Evolutionary conservation across 2,113 vertebrate genomes (phyloP).

Genomic region (Abramis brama): DNA sequence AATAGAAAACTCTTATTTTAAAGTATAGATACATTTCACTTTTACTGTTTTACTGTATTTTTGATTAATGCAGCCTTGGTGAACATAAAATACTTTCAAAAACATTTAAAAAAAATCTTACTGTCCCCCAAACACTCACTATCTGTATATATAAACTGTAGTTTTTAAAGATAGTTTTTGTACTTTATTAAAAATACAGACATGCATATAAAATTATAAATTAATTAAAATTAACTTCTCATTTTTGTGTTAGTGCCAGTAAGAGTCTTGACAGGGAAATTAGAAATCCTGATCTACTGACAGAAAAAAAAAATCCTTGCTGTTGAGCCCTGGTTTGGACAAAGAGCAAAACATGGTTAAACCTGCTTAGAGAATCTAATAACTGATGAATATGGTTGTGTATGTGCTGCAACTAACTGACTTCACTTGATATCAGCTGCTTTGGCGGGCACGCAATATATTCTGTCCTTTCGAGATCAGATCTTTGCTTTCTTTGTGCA

Average conservation of each 20-base stretch:
- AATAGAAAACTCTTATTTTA: background rate
- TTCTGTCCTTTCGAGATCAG: conserved; percentile 46
- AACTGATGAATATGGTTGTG: conserved; percentile 21
- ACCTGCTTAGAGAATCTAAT: background rate
- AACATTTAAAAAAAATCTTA: background rate
- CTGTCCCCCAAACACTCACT: background rate
- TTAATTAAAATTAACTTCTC: too few relatives aligned
- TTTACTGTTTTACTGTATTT: background rate
- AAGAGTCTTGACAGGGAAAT: background rate
- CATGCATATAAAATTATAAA: too few relatives aligned
- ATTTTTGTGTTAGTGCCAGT: background rate
- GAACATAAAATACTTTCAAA: background rate
- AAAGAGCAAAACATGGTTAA: background rate
- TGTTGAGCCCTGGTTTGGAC: conserved; percentile 5
- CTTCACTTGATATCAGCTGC: conserved; percentile 45
- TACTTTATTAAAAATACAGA: background rate
- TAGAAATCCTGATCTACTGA: background rate
- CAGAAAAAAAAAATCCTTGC: background rate
- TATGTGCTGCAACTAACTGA: conserved; percentile 34
- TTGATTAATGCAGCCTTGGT: background rate
- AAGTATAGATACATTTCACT: background rate
- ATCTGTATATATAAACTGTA: background rate
- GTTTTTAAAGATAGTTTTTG: background rate
- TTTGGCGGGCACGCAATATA: conserved; percentile 35
- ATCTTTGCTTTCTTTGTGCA: conserved; percentile 58